phyloP scores from a whole-genome alignment of 1,140 invertebrate species.

The Procambarus virginalis region DNA sequence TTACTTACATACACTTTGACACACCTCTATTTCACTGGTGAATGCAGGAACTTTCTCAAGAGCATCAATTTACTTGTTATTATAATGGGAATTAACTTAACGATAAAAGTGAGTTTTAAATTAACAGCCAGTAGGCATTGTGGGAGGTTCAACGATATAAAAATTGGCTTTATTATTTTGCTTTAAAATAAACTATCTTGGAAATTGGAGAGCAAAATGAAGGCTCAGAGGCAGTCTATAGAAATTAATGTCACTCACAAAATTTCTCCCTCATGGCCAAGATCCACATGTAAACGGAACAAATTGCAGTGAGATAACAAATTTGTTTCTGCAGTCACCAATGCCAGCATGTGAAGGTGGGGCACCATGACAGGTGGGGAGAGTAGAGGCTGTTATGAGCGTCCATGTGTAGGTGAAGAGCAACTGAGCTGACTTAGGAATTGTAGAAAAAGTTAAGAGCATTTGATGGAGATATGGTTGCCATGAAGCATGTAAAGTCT shows the following conservation, averaged over 20 bases:
- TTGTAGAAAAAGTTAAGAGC: not conserved
- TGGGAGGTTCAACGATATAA: not conserved
- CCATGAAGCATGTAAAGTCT: not conserved
- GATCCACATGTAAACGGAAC: not conserved
- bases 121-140: not conserved
- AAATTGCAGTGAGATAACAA: not conserved
- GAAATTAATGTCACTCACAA: not conserved
- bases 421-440: not conserved
- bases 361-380: slow-evolving; percentile 27
- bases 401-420: slow-evolving; percentile 10
- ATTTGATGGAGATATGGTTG: not conserved
- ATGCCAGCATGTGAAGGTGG: slow-evolving; percentile 41
- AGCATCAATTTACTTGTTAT: slow-evolving; percentile 9
- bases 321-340: slow-evolving; percentile 45
- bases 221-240: slow-evolving; percentile 1
- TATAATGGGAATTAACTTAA: not conserved
- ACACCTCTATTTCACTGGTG: slow-evolving; percentile 44
- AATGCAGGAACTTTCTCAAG: slow-evolving; percentile 33
- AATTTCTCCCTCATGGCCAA: not conserved
- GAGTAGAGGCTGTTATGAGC: slow-evolving; percentile 14
- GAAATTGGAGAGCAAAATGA: slow-evolving; percentile 2
- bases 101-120: not conserved
- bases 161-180: not conserved
- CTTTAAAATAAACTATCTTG: not conserved
- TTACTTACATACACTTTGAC: slow-evolving; percentile 56